Evolutionary conservation across 2,797 vertebrate species (phyloP).

Genomic region (Gastrophryne carolinensis): DNA sequence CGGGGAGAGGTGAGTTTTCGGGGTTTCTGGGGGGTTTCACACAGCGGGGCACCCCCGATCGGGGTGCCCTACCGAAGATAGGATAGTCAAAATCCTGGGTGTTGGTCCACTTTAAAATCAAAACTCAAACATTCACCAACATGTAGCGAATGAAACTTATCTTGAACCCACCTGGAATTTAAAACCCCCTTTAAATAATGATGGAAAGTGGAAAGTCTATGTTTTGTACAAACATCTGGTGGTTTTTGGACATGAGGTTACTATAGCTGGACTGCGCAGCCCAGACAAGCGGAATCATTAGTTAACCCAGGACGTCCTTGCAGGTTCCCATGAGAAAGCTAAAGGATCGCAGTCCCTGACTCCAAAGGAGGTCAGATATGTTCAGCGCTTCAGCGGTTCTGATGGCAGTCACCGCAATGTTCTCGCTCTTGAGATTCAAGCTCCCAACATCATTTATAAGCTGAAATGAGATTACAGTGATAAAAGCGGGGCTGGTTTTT

Average conservation of each 20-base stretch:
- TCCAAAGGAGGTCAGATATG: slow-evolving; percentile 43
- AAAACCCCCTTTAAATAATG: no score
- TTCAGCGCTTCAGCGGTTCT: slow-evolving; percentile 27
- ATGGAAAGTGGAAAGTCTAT: no score
- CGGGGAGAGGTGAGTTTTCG: no score
- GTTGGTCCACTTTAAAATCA: no score
- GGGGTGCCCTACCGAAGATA: no score
- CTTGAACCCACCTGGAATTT: no score
- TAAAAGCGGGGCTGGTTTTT: slow-evolving; percentile 27
- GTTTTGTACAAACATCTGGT: no score
- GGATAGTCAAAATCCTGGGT: no score
- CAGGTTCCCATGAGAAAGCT: slow-evolving; percentile 52
- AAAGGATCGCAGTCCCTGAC: slow-evolving; percentile 35
- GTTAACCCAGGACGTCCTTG: slow-evolving; percentile 22
- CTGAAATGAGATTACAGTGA: slow-evolving; percentile 21
- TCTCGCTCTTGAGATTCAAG: slow-evolving; percentile 12
- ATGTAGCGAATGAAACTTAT: no score
- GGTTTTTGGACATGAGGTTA: neutral
- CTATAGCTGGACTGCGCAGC: slow-evolving; percentile 8
- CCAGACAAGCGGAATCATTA: slow-evolving; percentile 29
- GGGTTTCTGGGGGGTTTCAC: no score
- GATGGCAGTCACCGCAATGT: slow-evolving; percentile 6
- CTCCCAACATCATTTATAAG: slow-evolving; percentile 23
- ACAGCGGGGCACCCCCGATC: no score
- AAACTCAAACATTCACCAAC: no score